These are phyloP conservation scores for Drosophila ustulata DNA, from an alignment of 2,888 invertebrate genomes.

Conservation along the genomic window DNA sequence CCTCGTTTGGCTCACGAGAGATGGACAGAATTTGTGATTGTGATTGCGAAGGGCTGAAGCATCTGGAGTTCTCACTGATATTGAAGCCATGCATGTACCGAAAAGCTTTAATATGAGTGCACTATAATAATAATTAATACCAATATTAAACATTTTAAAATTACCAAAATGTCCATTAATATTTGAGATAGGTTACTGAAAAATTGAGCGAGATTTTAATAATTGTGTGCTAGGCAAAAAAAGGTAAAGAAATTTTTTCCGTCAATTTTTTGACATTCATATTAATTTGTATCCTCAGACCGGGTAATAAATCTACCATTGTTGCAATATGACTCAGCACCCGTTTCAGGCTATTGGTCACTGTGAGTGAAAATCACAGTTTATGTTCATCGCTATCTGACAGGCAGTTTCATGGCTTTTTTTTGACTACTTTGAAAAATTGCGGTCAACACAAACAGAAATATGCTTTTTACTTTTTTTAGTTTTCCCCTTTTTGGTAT, in stretches of 20 bases:
- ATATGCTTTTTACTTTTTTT: slow-evolving; percentile 23
- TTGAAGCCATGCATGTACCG: not conserved
- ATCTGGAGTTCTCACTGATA: not conserved
- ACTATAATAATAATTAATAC: not conserved
- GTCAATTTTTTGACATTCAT: not conserved
- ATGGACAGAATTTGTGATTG: not conserved
- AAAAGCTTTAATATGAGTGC: not conserved
- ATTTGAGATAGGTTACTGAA: no score
- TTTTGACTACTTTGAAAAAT: slow-evolving; percentile 41
- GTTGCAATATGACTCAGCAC: not conserved
- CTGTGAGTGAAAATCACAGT: slow-evolving; percentile 31
- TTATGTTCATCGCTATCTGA: slow-evolving; percentile 38
- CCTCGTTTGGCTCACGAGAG: slow-evolving; percentile 7
- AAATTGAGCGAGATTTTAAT: not conserved
- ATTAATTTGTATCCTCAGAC: not conserved
- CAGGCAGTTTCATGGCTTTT: slow-evolving; percentile 13
- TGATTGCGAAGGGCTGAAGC: slow-evolving; percentile 1
- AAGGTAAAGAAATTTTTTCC: not conserved
- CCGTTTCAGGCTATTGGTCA: slow-evolving; percentile 6
- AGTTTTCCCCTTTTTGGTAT: slow-evolving; percentile 27
- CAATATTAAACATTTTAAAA: not conserved
- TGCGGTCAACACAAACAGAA: slow-evolving; percentile 45
- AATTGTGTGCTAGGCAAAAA: not conserved
- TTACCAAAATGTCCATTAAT: no score
- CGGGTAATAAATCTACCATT: not conserved